phyloP scores from a whole-genome alignment of 2,888 invertebrate genomes.

The Bhutanitis thaidina region DNA sequence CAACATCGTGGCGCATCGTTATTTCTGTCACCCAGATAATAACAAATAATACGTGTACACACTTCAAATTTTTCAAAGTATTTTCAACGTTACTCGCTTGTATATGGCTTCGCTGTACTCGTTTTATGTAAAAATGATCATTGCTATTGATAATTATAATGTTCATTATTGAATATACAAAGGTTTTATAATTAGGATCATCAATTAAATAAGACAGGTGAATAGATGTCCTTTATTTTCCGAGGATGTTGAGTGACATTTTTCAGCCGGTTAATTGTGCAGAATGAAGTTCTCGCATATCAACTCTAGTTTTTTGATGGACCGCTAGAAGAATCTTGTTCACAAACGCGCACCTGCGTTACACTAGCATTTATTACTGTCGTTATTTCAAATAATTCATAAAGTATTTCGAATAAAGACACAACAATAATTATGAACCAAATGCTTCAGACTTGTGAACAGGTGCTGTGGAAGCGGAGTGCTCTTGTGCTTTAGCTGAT shows the following conservation, averaged over 20 bases:
- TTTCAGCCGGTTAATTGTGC: conserved; percentile 66
- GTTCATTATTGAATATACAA: conserved; percentile 4
- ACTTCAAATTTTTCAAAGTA: conserved; percentile 10
- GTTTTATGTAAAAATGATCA: conserved; percentile 16
- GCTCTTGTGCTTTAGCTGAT: too few relatives aligned
- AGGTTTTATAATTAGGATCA: conserved; percentile 30
- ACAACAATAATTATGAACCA: too few relatives aligned
- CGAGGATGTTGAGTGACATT: conserved; percentile 66
- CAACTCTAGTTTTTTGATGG: conserved; percentile 62
- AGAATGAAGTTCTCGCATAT: conserved; percentile 43
- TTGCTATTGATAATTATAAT: conserved; percentile 6
- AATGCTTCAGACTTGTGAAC: too few relatives aligned
- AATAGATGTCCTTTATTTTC: conserved; percentile 48
- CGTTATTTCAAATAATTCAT: conserved; percentile 22
- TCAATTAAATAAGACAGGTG: conserved; percentile 51
- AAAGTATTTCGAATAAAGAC: not conserved
- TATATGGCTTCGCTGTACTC: not conserved
- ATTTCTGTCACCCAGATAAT: conserved; percentile 44
- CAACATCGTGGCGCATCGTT: conserved; percentile 59
- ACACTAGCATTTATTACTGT: conserved; percentile 32
- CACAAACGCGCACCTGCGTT: conserved; percentile 54
- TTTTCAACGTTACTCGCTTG: conserved; percentile 1
- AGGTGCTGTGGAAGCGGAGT: too few relatives aligned
- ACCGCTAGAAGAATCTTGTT: conserved; percentile 49
- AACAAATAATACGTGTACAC: conserved; percentile 24